Percentiles rank a stretch among this genome's conserved stretches.
These are phyloP conservation scores for Lasioglossum figueresi DNA, from an alignment of 2,888 invertebrate species.

Conservation along the genomic window DNA sequence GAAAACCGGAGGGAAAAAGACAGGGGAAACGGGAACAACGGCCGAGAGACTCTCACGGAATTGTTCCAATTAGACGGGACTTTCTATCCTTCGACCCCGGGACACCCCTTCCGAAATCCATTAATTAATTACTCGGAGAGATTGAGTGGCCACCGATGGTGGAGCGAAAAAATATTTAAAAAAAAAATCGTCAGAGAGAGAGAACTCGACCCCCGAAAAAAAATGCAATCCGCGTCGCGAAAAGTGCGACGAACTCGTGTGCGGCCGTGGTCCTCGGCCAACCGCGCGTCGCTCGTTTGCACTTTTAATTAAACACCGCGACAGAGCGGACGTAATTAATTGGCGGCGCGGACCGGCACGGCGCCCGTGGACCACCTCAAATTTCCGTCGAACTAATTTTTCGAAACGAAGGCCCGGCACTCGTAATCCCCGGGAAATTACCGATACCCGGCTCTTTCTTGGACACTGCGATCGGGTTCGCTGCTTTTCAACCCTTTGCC, in stretches of 20 bases:
- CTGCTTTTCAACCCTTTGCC: background rate
- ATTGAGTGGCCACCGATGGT: constrained; percentile 22
- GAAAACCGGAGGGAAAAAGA: background rate
- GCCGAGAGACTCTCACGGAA: constrained; percentile 30
- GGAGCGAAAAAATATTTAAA: background rate
- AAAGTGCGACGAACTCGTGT: constrained; percentile 56
- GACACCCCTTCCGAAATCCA: constrained; percentile 62
- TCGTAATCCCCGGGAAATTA: background rate
- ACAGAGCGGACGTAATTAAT: constrained; percentile 71
- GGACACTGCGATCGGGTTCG: background rate
- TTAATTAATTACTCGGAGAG: constrained; percentile 67
- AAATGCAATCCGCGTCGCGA: constrained; percentile 60
- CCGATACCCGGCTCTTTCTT: background rate
- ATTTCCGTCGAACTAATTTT: constrained; percentile 51
- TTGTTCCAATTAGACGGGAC: constrained; percentile 65
- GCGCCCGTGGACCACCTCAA: constrained; percentile 29
- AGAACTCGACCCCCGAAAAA: constrained; percentile 29
- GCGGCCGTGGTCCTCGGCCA: background rate
- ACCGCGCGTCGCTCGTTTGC: constrained; percentile 62
- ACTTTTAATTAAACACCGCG: constrained; percentile 73
- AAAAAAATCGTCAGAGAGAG: background rate
- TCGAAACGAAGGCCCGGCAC: constrained; percentile 29
- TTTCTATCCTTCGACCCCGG: constrained; percentile 43
- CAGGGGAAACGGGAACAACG: constrained; percentile 3
- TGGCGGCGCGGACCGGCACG: constrained; percentile 50